Evolutionary conservation across 1,140 invertebrate species (phyloP).

Genomic region (Euura lappo): DNA sequence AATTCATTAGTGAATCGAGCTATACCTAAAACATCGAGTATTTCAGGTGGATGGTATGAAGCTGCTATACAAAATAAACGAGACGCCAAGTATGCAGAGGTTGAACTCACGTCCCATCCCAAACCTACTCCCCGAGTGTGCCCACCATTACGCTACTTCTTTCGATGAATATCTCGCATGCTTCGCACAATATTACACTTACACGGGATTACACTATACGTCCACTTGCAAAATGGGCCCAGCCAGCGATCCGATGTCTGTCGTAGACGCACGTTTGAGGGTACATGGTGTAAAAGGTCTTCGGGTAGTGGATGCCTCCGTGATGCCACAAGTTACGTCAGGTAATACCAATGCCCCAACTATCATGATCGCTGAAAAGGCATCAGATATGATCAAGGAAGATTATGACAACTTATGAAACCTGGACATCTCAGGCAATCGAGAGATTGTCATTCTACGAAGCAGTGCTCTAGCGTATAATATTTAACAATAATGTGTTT

Average conservation of each 20-base stretch:
- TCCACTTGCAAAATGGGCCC: constrained; percentile 84
- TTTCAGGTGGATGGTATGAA: no score
- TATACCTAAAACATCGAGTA: no score
- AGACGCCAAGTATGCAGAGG: no score
- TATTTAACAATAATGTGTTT: no score
- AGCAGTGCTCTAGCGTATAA: no score
- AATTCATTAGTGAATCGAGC: no score
- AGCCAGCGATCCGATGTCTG: constrained; percentile 70
- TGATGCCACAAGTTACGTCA: constrained; percentile 59
- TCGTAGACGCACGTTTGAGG: constrained; percentile 67
- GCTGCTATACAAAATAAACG: no score
- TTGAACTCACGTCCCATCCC: constrained; percentile 70
- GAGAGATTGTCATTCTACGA: no score
- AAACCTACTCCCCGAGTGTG: constrained; percentile 79
- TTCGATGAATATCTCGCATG: constrained; percentile 81
- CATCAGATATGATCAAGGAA: constrained; percentile 67
- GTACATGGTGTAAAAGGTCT: constrained; percentile 13
- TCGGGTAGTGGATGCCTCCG: background rate
- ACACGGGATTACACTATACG: constrained; percentile 78
- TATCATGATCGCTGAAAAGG: constrained; percentile 76
- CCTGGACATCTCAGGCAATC: no score
- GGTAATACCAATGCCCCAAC: constrained; percentile 70
- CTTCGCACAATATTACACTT: constrained; percentile 75
- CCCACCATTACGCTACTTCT: constrained; percentile 73
- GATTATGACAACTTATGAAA: constrained; percentile 60